Base-by-base conservation (phyloP, 30 jellyfish, hydroid and myxozoan genomes). In the Aurelia sp. region DNA sequence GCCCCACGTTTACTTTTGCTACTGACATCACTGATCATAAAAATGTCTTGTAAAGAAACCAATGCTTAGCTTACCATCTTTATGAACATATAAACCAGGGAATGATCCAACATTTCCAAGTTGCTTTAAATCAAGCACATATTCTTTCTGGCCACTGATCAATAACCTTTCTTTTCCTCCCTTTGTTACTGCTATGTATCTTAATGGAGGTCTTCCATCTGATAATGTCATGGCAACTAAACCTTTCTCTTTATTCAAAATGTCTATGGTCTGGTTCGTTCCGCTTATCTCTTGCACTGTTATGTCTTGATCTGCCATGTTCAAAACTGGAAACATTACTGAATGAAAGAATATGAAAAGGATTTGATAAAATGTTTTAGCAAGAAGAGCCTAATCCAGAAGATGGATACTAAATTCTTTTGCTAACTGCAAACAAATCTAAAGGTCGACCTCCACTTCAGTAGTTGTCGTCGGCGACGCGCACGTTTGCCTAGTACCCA, bases 231-330 rank as follows among this genome's bases (percentile, higher is more conserved):
- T 51, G 71, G 93, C 92, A 11, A 78, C 89, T 19, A 88, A 89
- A 15, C 88, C 94, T 70, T 78, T 72, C 67, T 86, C 88, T 41
- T 79, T 81, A 23, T 85, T 86, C 13, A 91, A 77, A 13, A 77
- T 57, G 11, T 77, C 98, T 4, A 78, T 80, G 12, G 89, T 79
- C 62, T 91, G 90, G 69, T 89, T 89, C 12, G 94, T 94, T 8
- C 97, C 97, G 85, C 92, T 85, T 12, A 73, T 63, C 71, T 94
- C 99, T 48, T 65, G 62, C 27, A 94, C 96, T 11, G 92, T 75
- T 0, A 89, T 85, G 62, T 94, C 99, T 27, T 79, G 96, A 17
- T 89, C 97, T 0, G 94, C 99, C 86, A 77, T 92, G 73, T 92
- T 92, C 71, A 78, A 40, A 13, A 79, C 87, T 12, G 97, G 91